phyloP scores from a whole-genome alignment of 2,113 vertebrate genomes.

The Crotalus horridus region DNA sequence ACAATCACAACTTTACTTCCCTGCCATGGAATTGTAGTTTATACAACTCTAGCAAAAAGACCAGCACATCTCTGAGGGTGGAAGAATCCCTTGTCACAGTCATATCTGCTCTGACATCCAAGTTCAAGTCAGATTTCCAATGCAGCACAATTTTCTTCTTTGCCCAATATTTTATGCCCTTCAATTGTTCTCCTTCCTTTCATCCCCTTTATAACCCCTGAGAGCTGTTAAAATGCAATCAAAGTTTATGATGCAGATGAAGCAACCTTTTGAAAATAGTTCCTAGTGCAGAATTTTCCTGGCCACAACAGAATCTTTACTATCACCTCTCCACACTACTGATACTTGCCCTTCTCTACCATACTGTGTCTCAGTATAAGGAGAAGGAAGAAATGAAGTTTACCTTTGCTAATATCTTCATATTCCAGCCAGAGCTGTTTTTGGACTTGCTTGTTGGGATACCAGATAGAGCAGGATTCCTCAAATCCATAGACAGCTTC shows the following conservation, averaged over 20 bases:
- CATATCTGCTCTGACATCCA: not conserved
- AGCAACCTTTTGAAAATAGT: constrained; percentile 11
- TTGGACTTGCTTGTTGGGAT: constrained; percentile 96
- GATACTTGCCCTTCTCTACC: not conserved
- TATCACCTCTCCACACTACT: not conserved
- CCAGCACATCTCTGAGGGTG: not conserved
- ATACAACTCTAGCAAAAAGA: not conserved
- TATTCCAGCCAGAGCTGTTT: constrained; percentile 96
- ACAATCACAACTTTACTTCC: not conserved
- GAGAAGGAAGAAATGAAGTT: not conserved
- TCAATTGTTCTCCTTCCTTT: not conserved
- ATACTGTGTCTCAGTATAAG: not conserved
- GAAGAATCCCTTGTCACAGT: not conserved
- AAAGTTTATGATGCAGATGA: constrained; percentile 6
- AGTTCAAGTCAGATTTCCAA: not conserved
- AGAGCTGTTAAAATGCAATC: not conserved
- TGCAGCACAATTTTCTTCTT: not conserved
- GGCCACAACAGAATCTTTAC: not conserved
- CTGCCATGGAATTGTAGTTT: not conserved
- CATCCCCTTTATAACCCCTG: not conserved
- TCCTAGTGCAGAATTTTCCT: not conserved
- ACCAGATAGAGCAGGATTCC: constrained; percentile 97
- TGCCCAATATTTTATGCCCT: not conserved
- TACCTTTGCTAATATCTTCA: constrained; percentile 99
- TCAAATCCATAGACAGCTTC: constrained; percentile 97